Conservation (phyloP, 2,888 invertebrate species). For the Diplazon laetatorius region DNA sequence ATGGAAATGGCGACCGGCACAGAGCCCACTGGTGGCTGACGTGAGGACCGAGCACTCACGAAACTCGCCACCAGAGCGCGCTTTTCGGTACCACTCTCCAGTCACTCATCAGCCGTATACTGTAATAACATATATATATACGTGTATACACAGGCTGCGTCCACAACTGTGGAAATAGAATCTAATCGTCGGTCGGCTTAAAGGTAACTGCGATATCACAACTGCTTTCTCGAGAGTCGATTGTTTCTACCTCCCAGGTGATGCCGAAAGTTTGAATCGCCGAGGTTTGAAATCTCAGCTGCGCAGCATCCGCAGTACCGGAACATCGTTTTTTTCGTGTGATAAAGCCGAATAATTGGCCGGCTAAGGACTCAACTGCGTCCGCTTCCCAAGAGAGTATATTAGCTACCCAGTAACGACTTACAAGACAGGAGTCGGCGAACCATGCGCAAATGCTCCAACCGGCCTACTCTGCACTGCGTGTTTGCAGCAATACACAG, state of each 20-base stretch:
- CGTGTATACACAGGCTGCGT: background rate
- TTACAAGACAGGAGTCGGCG: background rate
- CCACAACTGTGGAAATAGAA: background rate
- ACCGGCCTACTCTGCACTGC: background rate
- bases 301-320: slow-evolving; percentile 1
- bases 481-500: background rate
- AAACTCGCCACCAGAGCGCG: too few species aligned
- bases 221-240: slow-evolving; percentile 22
- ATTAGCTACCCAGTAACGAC: slow-evolving; percentile 28
- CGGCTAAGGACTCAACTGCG: slow-evolving; percentile 58
- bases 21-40: too few species aligned
- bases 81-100: too few species aligned
- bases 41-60: too few species aligned
- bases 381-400: slow-evolving; percentile 17
- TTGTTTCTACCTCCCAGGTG: slow-evolving; percentile 25
- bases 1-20: too few species aligned
- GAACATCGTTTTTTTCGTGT: slow-evolving; percentile 17
- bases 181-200: background rate
- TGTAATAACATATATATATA: too few species aligned
- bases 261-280: slow-evolving; percentile 6
- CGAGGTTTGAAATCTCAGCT: slow-evolving; percentile 5
- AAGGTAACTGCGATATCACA: slow-evolving; percentile 3
- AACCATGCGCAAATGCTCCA: background rate
- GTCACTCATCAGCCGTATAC: too few species aligned
- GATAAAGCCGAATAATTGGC: slow-evolving; percentile 60